Evolutionary conservation across 2,113 vertebrate species (phyloP).

Genomic region (Toxotes jaculatrix): DNA sequence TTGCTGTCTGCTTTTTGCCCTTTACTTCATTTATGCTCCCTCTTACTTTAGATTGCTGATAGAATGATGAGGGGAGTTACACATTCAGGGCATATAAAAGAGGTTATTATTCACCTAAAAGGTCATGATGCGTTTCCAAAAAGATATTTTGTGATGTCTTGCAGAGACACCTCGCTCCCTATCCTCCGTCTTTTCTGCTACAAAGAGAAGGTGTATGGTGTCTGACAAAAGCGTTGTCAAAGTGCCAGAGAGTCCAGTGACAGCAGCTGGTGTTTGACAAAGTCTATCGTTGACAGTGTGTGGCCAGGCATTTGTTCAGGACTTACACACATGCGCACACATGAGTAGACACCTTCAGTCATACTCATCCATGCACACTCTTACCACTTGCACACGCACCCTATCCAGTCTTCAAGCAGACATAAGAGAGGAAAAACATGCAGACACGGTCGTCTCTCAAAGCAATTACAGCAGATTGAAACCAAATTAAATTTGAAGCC

Average conservation of each 20-base stretch:
- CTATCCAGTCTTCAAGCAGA: constrained; percentile 59
- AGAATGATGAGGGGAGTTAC: constrained; percentile 70
- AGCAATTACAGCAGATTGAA: constrained; percentile 88
- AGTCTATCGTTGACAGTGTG: constrained; percentile 69
- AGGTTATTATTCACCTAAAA: constrained; percentile 66
- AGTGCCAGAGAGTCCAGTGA: constrained; percentile 68
- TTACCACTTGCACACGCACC: neutral
- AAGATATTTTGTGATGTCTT: constrained; percentile 58
- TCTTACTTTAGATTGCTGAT: constrained; percentile 65
- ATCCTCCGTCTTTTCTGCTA: neutral
- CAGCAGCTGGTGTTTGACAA: constrained; percentile 77
- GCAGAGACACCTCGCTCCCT: constrained; percentile 27
- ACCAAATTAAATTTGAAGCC: constrained; percentile 87
- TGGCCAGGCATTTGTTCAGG: constrained; percentile 66
- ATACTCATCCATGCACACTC: constrained; percentile 30
- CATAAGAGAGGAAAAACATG: constrained; percentile 73
- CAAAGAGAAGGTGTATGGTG: constrained; percentile 42
- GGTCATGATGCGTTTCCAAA: constrained; percentile 58
- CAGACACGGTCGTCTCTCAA: constrained; percentile 81
- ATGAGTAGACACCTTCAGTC: constrained; percentile 57
- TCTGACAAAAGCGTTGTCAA: constrained; percentile 72
- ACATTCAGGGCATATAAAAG: constrained; percentile 20
- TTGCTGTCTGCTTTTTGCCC: constrained; percentile 63
- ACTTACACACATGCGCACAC: constrained; percentile 50
- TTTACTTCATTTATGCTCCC: constrained; percentile 74